These are phyloP conservation scores for Cylindroiulus punctatus DNA, from an alignment of 2,888 invertebrate species.

Conservation along the genomic window DNA sequence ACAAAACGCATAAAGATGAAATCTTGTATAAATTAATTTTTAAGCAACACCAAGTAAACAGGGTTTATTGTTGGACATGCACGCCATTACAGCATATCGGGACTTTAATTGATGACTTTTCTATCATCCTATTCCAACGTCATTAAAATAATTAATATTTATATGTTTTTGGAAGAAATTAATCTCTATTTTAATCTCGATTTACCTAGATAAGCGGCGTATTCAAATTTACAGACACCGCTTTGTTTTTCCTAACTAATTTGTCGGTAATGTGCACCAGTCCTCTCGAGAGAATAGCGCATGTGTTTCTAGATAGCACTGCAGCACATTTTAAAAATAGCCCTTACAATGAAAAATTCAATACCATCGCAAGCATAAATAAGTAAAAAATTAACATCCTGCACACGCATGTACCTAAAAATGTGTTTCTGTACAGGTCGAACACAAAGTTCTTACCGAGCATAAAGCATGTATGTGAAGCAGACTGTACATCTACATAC, in stretches of 20 bases:
- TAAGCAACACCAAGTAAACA: not conserved
- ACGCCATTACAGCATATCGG: not conserved
- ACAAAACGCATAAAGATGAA: too few species aligned
- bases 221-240: not conserved
- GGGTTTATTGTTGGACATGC: not conserved
- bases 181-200: not conserved
- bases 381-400: not conserved
- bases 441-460: not conserved
- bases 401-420: not conserved
- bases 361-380: not conserved
- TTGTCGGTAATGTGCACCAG: not conserved
- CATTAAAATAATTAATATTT: not conserved
- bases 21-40: not conserved
- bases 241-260: not conserved
- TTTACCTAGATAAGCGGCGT: not conserved
- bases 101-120: too few species aligned
- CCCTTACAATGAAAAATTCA: not conserved
- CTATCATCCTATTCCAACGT: not conserved
- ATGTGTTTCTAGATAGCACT: not conserved
- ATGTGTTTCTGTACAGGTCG: not conserved
- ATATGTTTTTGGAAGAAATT: not conserved
- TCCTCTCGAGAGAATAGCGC: not conserved
- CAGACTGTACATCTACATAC: too few species aligned
- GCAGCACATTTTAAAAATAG: slow-evolving; percentile 25
- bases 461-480: too few species aligned